Conservation (phyloP, 2,888 invertebrate genomes). For the Tromatobia lineatoria region DNA sequence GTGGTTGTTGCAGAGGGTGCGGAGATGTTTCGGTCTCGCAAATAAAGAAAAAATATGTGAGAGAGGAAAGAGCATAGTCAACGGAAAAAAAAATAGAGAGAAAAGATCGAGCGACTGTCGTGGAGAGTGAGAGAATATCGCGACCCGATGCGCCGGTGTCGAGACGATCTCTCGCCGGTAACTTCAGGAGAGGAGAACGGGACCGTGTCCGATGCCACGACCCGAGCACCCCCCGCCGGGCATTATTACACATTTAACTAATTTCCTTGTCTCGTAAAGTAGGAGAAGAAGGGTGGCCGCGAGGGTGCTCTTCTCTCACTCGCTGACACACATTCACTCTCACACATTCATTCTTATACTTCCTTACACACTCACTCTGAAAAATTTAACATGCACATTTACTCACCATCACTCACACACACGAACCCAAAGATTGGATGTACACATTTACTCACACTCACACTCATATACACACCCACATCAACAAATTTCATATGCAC, state of each 20-base stretch:
- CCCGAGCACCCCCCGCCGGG: constrained; percentile 74
- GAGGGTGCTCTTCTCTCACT: constrained; percentile 50
- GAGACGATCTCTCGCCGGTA: constrained; percentile 53
- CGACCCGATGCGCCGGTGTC: constrained; percentile 25
- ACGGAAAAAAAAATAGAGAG: constrained; percentile 2
- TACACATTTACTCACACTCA: neutral
- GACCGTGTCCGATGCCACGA: constrained; percentile 68
- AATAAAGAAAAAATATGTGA: constrained; percentile 60
- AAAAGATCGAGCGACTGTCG: constrained; percentile 42
- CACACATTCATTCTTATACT: too few species aligned
- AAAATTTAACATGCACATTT: neutral
- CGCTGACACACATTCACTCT: constrained; percentile 24
- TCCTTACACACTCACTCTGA: too few species aligned
- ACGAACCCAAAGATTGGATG: too few species aligned
- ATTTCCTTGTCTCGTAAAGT: constrained; percentile 83
- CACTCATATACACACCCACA: too few species aligned
- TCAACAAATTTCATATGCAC: too few species aligned
- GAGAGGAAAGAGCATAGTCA: constrained; percentile 22
- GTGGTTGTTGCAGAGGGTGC: constrained; percentile 21
- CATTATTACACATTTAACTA: constrained; percentile 83
- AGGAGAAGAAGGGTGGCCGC: constrained; percentile 72
- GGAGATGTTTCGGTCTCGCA: constrained; percentile 25
- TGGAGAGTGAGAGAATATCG: constrained; percentile 52
- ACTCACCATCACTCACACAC: neutral
- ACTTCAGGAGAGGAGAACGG: constrained; percentile 60